Base-by-base conservation (phyloP, 2,888 invertebrate species). In the Thera obeliscata region DNA sequence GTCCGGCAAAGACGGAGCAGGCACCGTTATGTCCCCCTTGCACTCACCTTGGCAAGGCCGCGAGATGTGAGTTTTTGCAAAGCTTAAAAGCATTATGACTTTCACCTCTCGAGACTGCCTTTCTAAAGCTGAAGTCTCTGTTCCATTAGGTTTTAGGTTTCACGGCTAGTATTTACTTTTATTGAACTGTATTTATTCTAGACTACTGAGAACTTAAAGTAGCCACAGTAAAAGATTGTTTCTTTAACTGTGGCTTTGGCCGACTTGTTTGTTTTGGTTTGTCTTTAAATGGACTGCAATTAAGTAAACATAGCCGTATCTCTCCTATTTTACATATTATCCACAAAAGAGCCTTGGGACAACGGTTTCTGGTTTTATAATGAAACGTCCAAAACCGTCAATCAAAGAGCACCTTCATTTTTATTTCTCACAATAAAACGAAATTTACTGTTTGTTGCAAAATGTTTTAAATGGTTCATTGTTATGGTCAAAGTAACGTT, bases 41-140 rank as follows among this genome's bases (percentile, higher is more conserved):
- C 89, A 89, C 81, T 93, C 87, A 93, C 93, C 93, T 93, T 93
- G 93, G 87, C 93, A 93, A 93, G 93, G 93, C 93, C 93, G 91
- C 87, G 86, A 87, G 91, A 89, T 89, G 89, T 85, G 84, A 89
- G 90, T 92, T 93, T 93, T 93, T 93, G 92, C 93, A 89, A 88
- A 85, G 82, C 85, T 82, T 84, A 86, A 89, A 87, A 88, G 88
- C 89, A 86, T 81, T 63, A 90, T 88, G 91, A 93, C 93, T 93
- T 93, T 93, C 93, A 91, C 93, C 93, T 88, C 88, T 90, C 86
- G 83, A 78, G 76, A 87, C 82, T 81, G 85, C 91, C 93, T 93
- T 93, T 93, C 92, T 91, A 93, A 93, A 91, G 74, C 87, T 87
- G 85, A 87, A 87, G 78, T 79, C 77, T 81, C 80, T 60, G 70